Conservation (phyloP, 2,888 invertebrate species). For the Drepana falcataria region DNA sequence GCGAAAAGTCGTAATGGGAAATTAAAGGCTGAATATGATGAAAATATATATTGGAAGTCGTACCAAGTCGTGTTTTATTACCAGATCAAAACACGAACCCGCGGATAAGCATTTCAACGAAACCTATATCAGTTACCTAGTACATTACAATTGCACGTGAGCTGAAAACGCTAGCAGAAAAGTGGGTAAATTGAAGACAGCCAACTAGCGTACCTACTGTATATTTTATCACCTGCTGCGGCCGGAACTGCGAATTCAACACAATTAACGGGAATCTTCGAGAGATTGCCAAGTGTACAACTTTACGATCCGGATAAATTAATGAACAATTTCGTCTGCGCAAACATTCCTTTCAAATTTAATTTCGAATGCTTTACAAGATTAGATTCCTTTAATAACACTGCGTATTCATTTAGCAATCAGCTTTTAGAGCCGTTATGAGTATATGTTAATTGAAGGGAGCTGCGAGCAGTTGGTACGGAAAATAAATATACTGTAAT, state of each 20-base stretch:
- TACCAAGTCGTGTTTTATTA: constrained; percentile 14
- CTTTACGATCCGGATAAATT: constrained; percentile 43
- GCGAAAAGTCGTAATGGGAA: no score
- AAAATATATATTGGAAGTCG: constrained; percentile 1
- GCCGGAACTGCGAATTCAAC: constrained; percentile 36
- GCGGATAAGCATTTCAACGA: constrained; percentile 33
- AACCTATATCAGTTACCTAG: constrained; percentile 41
- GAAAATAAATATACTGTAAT: neutral
- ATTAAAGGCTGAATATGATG: no score
- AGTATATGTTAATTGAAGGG: neutral
- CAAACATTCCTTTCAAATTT: constrained; percentile 38
- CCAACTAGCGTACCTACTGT: constrained; percentile 35
- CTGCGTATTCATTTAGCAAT: constrained; percentile 16
- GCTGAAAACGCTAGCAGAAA: constrained; percentile 39
- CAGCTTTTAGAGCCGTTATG: neutral
- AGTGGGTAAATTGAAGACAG: constrained; percentile 46
- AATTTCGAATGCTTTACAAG: constrained; percentile 27
- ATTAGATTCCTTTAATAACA: constrained; percentile 27
- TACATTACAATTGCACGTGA: constrained; percentile 51
- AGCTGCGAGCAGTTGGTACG: neutral
- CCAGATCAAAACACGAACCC: constrained; percentile 21
- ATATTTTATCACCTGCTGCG: constrained; percentile 50
- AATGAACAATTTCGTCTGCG: constrained; percentile 35
- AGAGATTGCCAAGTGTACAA: constrained; percentile 36
- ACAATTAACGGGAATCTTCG: constrained; percentile 47